Conservation (phyloP, 2,888 invertebrate genomes). For the Teinopalpus imperialis region DNA sequence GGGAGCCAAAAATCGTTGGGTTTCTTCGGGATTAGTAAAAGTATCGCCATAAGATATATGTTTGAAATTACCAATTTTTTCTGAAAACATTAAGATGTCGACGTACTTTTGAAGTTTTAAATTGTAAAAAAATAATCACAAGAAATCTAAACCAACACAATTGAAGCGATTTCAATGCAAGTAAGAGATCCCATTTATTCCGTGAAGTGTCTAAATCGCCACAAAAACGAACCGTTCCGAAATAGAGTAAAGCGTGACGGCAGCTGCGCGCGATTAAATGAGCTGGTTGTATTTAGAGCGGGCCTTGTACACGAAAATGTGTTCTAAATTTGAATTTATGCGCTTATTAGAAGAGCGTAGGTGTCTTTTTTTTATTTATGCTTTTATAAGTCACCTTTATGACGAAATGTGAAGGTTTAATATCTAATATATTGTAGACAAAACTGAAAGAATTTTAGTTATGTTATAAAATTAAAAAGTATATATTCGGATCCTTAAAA, state of each 20-base stretch:
- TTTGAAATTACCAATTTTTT: too few relatives aligned
- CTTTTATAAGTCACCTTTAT: not conserved
- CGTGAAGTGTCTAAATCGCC: slow-evolving; percentile 2
- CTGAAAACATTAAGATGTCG: too few relatives aligned
- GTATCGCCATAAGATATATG: too few relatives aligned
- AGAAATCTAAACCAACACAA: slow-evolving; percentile 4
- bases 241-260: slow-evolving; percentile 27
- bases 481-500: too few relatives aligned
- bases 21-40: too few relatives aligned
- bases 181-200: slow-evolving; percentile 4
- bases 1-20: too few relatives aligned
- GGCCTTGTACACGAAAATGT: slow-evolving; percentile 13
- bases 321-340: slow-evolving; percentile 18
- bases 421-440: not conserved
- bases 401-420: not conserved
- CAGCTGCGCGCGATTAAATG: slow-evolving; percentile 29
- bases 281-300: slow-evolving; percentile 20
- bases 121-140: too few relatives aligned
- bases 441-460: too few relatives aligned
- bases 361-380: slow-evolving; percentile 1
- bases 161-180: not conserved
- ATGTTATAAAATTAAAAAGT: too few relatives aligned
- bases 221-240: slow-evolving; percentile 21
- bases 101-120: too few relatives aligned
- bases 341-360: slow-evolving; percentile 12